These are phyloP conservation scores for Eupithecia inturbata DNA, from an alignment of 2,888 invertebrate genomes.

Conservation along the genomic window DNA sequence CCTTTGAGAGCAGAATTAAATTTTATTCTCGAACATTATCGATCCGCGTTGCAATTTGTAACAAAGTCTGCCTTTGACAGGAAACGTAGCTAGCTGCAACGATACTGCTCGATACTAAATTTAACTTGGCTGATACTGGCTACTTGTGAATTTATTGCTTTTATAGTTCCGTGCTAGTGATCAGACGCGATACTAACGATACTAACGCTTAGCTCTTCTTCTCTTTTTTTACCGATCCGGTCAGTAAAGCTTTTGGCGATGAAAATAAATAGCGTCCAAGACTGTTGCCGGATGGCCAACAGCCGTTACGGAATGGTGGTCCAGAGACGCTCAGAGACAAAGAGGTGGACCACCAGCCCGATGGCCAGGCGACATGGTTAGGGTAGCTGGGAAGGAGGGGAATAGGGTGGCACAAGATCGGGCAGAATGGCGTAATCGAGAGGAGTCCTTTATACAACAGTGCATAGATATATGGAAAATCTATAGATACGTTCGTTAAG, in stretches of 20 bases:
- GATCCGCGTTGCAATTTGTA: constrained; percentile 17
- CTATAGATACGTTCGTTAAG: too few species aligned
- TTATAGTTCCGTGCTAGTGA: not conserved
- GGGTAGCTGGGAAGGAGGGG: not conserved
- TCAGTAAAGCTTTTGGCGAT: not conserved
- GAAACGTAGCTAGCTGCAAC: constrained; percentile 24
- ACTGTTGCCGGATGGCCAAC: not conserved
- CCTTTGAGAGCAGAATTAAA: not conserved
- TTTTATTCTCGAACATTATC: not conserved
- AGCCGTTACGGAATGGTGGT: not conserved
- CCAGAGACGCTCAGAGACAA: not conserved
- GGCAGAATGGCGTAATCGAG: not conserved
- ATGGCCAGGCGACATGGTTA: not conserved
- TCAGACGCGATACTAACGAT: not conserved
- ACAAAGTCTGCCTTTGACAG: constrained; percentile 38
- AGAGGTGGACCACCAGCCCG: not conserved
- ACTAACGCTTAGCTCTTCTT: not conserved
- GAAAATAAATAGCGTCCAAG: not conserved
- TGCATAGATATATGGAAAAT: too few species aligned
- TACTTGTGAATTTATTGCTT: not conserved
- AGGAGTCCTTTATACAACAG: too few species aligned
- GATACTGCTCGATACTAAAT: constrained; percentile 7
- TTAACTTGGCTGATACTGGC: constrained; percentile 1
- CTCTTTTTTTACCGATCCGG: not conserved
- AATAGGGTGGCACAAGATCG: not conserved